phyloP scores from a whole-genome alignment of 2,888 invertebrate genomes.

The Limnephilus lunatus region DNA sequence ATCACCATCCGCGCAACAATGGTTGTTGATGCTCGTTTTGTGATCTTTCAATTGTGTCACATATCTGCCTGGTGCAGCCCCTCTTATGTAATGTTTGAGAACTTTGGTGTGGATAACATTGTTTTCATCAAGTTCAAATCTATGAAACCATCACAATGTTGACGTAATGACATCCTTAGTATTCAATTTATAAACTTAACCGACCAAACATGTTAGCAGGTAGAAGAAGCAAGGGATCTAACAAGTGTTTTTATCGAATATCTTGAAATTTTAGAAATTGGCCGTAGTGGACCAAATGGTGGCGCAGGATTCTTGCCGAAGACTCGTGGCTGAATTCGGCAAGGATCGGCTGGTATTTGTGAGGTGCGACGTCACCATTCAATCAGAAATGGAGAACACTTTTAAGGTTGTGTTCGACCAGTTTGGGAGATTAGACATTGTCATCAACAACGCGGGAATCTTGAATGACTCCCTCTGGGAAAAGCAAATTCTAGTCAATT shows the following conservation, averaged over 20 bases:
- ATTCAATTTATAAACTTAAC: neutral
- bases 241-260: neutral
- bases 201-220: neutral
- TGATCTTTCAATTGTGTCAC: no score
- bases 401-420: conserved; percentile 55
- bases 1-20: no score
- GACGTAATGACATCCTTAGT: neutral
- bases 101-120: neutral
- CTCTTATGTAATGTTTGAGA: no score
- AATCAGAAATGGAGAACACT: conserved; percentile 57
- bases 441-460: conserved; percentile 66
- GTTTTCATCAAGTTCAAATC: neutral
- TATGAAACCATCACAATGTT: neutral
- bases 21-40: no score
- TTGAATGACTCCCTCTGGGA: conserved; percentile 68
- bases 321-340: conserved; percentile 59
- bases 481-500: conserved; percentile 67
- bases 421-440: conserved; percentile 57
- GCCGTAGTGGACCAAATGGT: conserved; percentile 61
- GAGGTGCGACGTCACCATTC: conserved; percentile 60
- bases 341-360: conserved; percentile 60
- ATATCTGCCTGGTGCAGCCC: no score
- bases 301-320: conserved; percentile 59
- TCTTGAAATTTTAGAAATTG: conserved; percentile 60
- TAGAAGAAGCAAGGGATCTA: neutral